Percentiles rank a stretch among this genome's conserved stretches.
phyloP scores from a whole-genome alignment of 2,888 invertebrate genomes.

The Priocnemis perturbator region DNA sequence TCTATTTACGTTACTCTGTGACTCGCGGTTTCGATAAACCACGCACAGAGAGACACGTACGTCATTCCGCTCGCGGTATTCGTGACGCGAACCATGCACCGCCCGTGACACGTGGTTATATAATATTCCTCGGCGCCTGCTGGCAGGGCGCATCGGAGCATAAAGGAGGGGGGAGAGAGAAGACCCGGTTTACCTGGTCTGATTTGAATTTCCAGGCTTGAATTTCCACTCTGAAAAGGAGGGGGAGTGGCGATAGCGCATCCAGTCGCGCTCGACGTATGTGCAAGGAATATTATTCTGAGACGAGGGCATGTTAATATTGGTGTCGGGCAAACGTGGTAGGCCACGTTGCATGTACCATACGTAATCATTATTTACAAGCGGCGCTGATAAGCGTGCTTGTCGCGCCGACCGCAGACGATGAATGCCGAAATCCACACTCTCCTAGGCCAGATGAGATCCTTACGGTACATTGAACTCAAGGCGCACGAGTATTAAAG shows the following conservation, averaged over 20 bases:
- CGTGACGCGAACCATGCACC: conserved; percentile 43
- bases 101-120: conserved; percentile 27
- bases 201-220: conserved; percentile 24
- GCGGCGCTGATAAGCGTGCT: too few species aligned
- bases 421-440: too few species aligned
- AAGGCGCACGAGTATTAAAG: too few species aligned
- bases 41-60: conserved; percentile 47
- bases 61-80: conserved; percentile 53
- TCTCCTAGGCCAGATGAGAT: too few species aligned
- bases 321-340: conserved; percentile 24
- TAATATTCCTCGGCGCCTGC: conserved; percentile 33
- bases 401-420: too few species aligned
- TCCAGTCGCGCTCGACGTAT: too few species aligned
- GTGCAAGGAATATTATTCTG: conserved; percentile 11
- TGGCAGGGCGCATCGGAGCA: conserved; percentile 10
- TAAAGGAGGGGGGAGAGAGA: background rate
- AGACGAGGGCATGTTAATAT: conserved; percentile 30
- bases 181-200: background rate
- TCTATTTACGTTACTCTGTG: conserved; percentile 60
- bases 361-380: background rate
- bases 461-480: too few species aligned
- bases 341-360: background rate
- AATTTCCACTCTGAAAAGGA: background rate
- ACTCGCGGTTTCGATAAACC: conserved; percentile 62
- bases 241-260: background rate